These are phyloP conservation scores for Steinernema feltiae DNA, from an alignment of 1,140 invertebrate genomes.

Conservation along the genomic window DNA sequence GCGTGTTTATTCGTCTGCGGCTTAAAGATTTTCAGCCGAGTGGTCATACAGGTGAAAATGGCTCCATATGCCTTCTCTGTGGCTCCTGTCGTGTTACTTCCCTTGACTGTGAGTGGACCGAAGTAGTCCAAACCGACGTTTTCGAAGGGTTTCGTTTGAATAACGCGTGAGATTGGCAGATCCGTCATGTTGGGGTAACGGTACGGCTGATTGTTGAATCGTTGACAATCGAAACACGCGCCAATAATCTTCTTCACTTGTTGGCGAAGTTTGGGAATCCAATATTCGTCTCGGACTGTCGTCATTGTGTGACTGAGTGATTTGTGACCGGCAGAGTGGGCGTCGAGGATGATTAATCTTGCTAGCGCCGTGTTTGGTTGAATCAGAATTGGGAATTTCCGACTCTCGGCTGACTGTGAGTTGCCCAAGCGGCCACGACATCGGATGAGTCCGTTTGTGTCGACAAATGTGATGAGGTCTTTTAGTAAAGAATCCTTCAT, in stretches of 20 bases:
- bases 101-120: background rate
- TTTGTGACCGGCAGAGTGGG: background rate
- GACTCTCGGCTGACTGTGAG: background rate
- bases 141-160: background rate
- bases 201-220: background rate
- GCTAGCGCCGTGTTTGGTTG: background rate
- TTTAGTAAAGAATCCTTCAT: background rate
- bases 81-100: background rate
- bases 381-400: background rate
- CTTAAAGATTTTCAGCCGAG: no score
- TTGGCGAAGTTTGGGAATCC: no score
- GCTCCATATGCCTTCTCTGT: no score
- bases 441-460: background rate
- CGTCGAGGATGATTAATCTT: background rate
- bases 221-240: background rate
- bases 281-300: background rate
- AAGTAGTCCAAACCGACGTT: background rate
- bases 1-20: no score
- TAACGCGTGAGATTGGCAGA: background rate
- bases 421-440: background rate
- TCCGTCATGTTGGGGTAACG: background rate
- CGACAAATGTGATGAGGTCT: background rate
- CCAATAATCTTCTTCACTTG: background rate
- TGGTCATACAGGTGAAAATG: no score
- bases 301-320: background rate